A percentile compares a stretch with the other conserved stretches of the same genome.
phyloP scores from a whole-genome alignment of 2,113 vertebrate genomes.

The Chaetura pelagica region DNA sequence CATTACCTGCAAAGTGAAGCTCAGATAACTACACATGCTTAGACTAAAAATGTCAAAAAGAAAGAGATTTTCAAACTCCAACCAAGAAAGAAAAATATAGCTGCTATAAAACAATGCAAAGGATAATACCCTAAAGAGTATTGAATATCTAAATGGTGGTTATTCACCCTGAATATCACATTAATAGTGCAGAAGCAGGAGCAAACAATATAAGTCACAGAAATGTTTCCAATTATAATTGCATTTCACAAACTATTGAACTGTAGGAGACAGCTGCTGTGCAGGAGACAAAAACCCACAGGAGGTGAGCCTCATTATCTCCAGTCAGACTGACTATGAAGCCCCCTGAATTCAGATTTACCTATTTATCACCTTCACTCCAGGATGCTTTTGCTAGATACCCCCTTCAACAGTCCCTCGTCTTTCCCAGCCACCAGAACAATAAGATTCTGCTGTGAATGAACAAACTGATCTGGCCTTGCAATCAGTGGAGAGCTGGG shows the following conservation, averaged over 20 bases:
- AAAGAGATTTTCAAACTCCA: neutral
- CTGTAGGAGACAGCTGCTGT: conserved; percentile 1
- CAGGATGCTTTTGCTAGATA: neutral
- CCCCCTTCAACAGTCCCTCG: neutral
- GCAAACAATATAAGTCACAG: neutral
- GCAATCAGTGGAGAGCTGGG: neutral
- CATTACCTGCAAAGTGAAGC: neutral
- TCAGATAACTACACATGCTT: neutral
- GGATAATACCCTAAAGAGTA: neutral
- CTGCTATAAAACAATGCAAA: neutral
- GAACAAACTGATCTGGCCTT: neutral
- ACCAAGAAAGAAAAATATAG: neutral
- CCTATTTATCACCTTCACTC: neutral
- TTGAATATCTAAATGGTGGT: neutral
- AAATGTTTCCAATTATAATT: neutral
- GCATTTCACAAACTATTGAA: neutral
- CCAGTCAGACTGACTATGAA: neutral
- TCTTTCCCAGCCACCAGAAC: neutral
- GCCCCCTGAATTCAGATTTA: conserved; percentile 22
- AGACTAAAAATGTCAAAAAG: neutral
- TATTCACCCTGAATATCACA: neutral
- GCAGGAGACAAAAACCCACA: neutral
- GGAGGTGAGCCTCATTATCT: conserved; percentile 25
- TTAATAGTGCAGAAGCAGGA: neutral
- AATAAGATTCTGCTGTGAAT: neutral